These are phyloP conservation scores for Dascyllus trimaculatus DNA, from an alignment of 2,113 vertebrate genomes.

Conservation along the genomic window DNA sequence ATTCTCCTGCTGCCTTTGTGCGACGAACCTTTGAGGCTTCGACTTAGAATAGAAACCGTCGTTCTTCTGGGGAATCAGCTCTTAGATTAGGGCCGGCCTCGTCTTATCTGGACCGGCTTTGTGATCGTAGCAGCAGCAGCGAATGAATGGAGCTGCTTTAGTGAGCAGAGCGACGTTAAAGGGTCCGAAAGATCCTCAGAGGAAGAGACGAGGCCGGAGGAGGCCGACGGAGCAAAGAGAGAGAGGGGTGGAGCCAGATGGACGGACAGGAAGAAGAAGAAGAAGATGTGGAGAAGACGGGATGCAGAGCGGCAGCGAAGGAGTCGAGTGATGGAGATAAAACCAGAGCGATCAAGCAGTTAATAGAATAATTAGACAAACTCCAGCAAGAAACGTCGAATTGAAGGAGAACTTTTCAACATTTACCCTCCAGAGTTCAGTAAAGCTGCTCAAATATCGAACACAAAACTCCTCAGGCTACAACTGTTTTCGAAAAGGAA, in stretches of 20 bases:
- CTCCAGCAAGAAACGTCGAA: too few relatives aligned
- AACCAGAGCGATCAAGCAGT: too few relatives aligned
- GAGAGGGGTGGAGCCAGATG: slow-evolving; percentile 11
- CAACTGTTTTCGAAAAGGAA: too few relatives aligned
- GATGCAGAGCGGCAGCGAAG: slow-evolving; percentile 3
- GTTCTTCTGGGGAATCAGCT: slow-evolving; percentile 32
- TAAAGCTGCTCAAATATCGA: too few relatives aligned
- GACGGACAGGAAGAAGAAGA: too few relatives aligned
- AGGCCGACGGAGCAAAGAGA: slow-evolving; percentile 6
- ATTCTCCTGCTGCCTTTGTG: slow-evolving; percentile 28
- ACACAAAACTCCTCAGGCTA: too few relatives aligned
- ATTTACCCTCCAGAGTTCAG: too few relatives aligned
- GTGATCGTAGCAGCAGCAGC: slow-evolving; percentile 26
- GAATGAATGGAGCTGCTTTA: slow-evolving; percentile 37
- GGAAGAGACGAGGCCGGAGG: slow-evolving; percentile 40
- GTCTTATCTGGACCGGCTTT: slow-evolving; percentile 53
- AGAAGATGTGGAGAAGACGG: not conserved
- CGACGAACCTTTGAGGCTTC: slow-evolving; percentile 28
- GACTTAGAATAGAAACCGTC: slow-evolving; percentile 17
- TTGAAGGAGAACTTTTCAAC: too few relatives aligned
- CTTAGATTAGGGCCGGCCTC: slow-evolving; percentile 41
- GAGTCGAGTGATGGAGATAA: too few relatives aligned
- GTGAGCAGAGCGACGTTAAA: not conserved
- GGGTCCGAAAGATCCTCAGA: slow-evolving; percentile 33
- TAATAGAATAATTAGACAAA: too few relatives aligned